phyloP scores from a whole-genome alignment of 2,888 invertebrate species.

The Amphipoea oculea region DNA sequence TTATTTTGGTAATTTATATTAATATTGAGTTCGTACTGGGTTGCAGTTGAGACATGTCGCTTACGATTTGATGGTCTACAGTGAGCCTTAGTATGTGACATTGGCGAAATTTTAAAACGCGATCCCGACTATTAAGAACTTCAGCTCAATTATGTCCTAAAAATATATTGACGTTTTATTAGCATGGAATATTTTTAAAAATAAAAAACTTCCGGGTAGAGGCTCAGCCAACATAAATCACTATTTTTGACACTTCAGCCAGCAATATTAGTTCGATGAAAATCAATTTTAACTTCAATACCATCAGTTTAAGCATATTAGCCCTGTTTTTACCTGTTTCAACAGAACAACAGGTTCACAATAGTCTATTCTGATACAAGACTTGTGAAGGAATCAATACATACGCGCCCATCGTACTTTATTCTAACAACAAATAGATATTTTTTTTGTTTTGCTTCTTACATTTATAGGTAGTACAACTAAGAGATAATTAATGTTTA shows the following conservation, averaged over 20 bases:
- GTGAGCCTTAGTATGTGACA: not conserved
- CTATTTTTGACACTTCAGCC: conserved; percentile 3
- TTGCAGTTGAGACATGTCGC: not conserved
- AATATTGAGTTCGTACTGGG: not conserved
- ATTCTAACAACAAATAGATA: not conserved
- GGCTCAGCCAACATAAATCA: not conserved
- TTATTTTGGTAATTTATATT: not conserved
- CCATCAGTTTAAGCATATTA: not conserved
- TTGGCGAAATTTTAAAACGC: not conserved
- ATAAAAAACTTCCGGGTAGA: not conserved
- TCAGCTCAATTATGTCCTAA: not conserved
- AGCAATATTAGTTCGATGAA: not conserved
- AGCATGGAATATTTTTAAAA: not conserved
- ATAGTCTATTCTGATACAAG: conserved; percentile 8
- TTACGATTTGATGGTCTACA: not conserved
- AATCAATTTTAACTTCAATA: conserved; percentile 1
- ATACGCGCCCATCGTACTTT: conserved; percentile 10
- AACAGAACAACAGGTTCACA: not conserved
- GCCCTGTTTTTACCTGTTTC: not conserved
- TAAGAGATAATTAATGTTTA: conserved; percentile 22
- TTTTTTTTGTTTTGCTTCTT: conserved; percentile 11
- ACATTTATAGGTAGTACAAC: conserved; percentile 26
- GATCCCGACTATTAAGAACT: not conserved
- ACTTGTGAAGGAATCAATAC: not conserved
- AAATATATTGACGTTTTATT: not conserved